Percentiles rank a stretch among this genome's conserved stretches.
Conservation (phyloP, 2,888 invertebrate species). For the Andricus quercusramuli region DNA sequence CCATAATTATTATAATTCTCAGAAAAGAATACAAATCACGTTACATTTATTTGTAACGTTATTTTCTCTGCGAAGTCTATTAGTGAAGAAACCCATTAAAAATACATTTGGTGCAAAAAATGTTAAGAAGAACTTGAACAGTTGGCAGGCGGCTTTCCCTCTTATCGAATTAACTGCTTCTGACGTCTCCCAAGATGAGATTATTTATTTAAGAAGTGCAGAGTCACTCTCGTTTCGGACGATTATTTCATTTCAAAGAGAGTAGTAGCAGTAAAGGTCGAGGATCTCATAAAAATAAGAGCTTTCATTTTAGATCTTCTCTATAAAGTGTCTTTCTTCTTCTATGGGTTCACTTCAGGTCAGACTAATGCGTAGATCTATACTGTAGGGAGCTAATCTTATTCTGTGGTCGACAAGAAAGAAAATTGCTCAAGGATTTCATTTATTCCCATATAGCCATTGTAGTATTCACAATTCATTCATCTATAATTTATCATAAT, state of each 20-base stretch:
- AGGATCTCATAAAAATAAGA: constrained; percentile 30
- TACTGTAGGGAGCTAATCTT: neutral
- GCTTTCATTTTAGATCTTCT: neutral
- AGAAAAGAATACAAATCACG: no score
- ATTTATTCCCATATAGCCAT: neutral
- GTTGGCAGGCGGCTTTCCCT: constrained; percentile 4
- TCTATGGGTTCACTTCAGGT: neutral
- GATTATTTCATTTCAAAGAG: constrained; percentile 23
- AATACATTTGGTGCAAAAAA: neutral
- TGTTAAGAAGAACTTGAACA: neutral
- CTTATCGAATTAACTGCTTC: constrained; percentile 8
- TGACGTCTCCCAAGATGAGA: constrained; percentile 23
- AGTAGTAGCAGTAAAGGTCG: constrained; percentile 15
- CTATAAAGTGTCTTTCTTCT: constrained; percentile 17
- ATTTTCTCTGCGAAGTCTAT: neutral
- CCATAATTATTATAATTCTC: no score
- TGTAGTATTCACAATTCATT: neutral
- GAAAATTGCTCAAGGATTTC: neutral
- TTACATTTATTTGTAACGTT: no score
- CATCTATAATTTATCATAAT: no score
- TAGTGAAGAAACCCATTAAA: neutral
- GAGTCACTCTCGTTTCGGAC: constrained; percentile 16
- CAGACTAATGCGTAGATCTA: neutral
- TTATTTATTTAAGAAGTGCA: constrained; percentile 22
- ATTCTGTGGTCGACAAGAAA: neutral